Conservation (phyloP, 2,888 invertebrate genomes). For the Mimas tiliae region DNA sequence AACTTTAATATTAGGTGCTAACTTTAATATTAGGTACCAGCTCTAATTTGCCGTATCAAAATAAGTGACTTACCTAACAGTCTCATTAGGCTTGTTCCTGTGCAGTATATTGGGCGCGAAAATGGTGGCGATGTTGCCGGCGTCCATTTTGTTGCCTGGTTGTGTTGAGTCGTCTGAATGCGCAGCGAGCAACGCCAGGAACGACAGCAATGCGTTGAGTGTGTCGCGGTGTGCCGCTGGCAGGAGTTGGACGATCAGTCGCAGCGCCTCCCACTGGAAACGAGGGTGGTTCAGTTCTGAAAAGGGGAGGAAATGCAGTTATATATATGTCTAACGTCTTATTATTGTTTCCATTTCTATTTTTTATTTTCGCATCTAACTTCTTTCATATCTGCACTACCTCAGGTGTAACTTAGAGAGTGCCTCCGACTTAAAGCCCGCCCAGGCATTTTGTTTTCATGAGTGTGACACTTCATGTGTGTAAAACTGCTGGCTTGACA, state of each 20-base stretch:
- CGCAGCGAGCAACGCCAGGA: conserved; percentile 91
- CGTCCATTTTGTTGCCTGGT: conserved; percentile 97
- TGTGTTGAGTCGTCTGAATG: conserved; percentile 88
- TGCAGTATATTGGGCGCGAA: conserved; percentile 97
- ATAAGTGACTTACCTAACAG: conserved; percentile 66
- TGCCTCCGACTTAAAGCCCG: no score
- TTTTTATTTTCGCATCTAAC: no score
- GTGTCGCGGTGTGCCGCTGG: conserved; percentile 96
- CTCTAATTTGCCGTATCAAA: no score
- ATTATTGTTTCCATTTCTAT: not conserved
- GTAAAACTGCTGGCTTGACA: no score
- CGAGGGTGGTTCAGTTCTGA: conserved; percentile 92
- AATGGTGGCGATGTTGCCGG: conserved; percentile 95
- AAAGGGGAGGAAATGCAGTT: conserved; percentile 35
- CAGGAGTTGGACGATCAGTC: conserved; percentile 92
- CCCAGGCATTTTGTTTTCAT: no score
- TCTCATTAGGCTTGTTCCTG: conserved; percentile 87
- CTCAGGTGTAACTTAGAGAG: no score
- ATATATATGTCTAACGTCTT: not conserved
- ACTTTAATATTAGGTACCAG: no score
- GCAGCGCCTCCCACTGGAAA: conserved; percentile 92
- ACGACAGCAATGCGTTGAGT: conserved; percentile 91
- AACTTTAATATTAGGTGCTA: no score
- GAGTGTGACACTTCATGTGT: no score
- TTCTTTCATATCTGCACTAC: no score